Evolutionary conservation across 1,140 invertebrate genomes (phyloP).

Genomic region (Pygmarrhopalites habei): DNA sequence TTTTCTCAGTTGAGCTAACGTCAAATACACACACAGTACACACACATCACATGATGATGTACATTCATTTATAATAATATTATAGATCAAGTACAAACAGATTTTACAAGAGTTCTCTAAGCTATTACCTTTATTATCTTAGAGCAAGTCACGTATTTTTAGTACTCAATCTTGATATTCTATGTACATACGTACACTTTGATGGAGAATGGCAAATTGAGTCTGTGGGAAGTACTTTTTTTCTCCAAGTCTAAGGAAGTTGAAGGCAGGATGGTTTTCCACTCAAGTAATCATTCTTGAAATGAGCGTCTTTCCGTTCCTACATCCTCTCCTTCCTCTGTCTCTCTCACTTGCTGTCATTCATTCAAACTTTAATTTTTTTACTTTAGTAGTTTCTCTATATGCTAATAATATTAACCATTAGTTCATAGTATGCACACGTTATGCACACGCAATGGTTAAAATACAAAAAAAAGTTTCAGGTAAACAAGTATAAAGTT

Average conservation of each 20-base stretch:
- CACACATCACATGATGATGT: too few relatives aligned
- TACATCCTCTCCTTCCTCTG: conserved; percentile 8
- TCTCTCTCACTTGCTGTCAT: conserved; percentile 5
- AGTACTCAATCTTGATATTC: too few relatives aligned
- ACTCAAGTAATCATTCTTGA: conserved; percentile 34
- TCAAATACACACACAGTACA: too few relatives aligned
- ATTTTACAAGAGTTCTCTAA: too few relatives aligned
- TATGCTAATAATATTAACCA: not conserved
- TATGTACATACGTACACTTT: not conserved
- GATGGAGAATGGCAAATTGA: not conserved
- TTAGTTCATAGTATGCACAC: too few relatives aligned
- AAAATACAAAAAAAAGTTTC: too few relatives aligned
- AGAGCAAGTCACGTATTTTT: not conserved
- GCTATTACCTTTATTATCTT: too few relatives aligned
- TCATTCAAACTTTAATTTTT: conserved; percentile 8
- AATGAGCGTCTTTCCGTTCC: conserved; percentile 31
- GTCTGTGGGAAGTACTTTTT: conserved; percentile 4
- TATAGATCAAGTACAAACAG: too few relatives aligned
- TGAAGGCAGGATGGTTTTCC: conserved; percentile 29
- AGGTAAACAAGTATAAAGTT: too few relatives aligned
- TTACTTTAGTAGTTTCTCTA: not conserved
- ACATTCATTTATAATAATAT: too few relatives aligned
- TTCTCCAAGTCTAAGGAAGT: conserved; percentile 9
- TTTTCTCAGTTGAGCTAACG: too few relatives aligned
- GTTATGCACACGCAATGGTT: too few relatives aligned